Evolutionary conservation across 1,140 invertebrate species (phyloP).

Genomic region (Drosophila tani): DNA sequence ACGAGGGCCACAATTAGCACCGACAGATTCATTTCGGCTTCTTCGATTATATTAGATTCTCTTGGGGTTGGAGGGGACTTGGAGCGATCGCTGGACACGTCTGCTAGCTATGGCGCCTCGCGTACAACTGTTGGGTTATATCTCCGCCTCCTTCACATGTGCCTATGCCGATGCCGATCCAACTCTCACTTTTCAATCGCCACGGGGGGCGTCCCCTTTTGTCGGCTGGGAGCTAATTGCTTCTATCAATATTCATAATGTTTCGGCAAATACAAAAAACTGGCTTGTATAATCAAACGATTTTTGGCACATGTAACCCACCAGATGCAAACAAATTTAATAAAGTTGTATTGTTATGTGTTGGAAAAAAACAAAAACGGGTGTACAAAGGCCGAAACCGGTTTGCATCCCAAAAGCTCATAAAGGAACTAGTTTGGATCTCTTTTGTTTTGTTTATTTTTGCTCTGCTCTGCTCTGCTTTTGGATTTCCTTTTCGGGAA

Average conservation of each 20-base stretch:
- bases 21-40: conserved; percentile 61
- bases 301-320: conserved; percentile 73
- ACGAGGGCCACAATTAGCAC: conserved; percentile 49
- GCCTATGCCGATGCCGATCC: conserved; percentile 28
- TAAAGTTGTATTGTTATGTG: conserved; percentile 48
- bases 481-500: conserved; percentile 77
- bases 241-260: conserved; percentile 72
- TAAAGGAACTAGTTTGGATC: conserved; percentile 75
- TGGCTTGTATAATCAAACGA: conserved; percentile 39
- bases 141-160: conserved; percentile 35
- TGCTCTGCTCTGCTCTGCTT: conserved; percentile 23
- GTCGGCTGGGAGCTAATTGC: conserved; percentile 45
- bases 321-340: conserved; percentile 41
- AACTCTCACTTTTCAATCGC: conserved; percentile 77
- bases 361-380: conserved; percentile 60
- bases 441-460: conserved; percentile 60
- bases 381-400: conserved; percentile 74
- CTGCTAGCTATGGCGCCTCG: conserved; percentile 45
- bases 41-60: conserved; percentile 10
- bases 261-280: conserved; percentile 32
- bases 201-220: conserved; percentile 51
- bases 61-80: background rate
- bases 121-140: conserved; percentile 57
- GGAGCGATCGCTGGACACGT: conserved; percentile 46
- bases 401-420: conserved; percentile 60